Conservation (phyloP, 2,888 invertebrate species). For the Branchipolynoe longqiensis region DNA sequence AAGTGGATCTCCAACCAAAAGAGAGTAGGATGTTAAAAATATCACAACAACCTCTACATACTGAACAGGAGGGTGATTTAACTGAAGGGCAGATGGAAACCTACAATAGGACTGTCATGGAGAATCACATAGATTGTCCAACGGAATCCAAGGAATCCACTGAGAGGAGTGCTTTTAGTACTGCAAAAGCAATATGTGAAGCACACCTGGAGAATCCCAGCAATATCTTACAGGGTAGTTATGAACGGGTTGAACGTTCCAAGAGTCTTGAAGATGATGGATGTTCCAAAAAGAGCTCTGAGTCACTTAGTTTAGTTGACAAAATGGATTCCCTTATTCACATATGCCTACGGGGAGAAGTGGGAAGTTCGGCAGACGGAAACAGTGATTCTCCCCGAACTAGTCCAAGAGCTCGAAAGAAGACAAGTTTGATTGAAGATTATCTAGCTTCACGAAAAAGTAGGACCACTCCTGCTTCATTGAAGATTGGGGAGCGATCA, state of each 20-base stretch:
- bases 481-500: too few relatives aligned
- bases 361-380: background rate
- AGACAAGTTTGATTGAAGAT: conserved; percentile 13
- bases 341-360: background rate
- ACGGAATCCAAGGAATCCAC: too few relatives aligned
- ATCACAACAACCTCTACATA: background rate
- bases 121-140: too few relatives aligned
- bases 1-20: background rate
- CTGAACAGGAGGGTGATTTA: background rate
- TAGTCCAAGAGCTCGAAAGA: conserved; percentile 34
- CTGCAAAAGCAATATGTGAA: background rate
- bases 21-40: background rate
- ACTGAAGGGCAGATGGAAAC: background rate
- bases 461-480: background rate
- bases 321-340: conserved; percentile 37
- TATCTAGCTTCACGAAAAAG: conserved; percentile 10
- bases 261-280: too few relatives aligned
- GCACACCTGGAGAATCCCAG: background rate
- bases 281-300: too few relatives aligned
- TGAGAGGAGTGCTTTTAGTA: background rate
- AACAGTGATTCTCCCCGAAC: background rate
- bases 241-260: too few relatives aligned
- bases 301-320: too few relatives aligned
- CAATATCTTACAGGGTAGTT: background rate
- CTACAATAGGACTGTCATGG: too few relatives aligned